phyloP scores from a whole-genome alignment of 2,888 invertebrate species.

The Esperia sulphurella region DNA sequence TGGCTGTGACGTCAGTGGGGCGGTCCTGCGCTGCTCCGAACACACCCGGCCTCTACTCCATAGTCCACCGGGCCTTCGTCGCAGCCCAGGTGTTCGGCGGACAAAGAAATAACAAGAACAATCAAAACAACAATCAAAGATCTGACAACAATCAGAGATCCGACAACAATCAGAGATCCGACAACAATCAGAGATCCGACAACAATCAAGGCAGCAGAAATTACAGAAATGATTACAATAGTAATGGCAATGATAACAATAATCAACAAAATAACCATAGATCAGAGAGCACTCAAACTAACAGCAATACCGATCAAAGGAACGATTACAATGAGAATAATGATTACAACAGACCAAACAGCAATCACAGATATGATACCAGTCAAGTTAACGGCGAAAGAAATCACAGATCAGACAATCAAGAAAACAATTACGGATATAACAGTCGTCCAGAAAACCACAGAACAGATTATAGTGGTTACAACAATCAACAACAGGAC shows the following conservation, averaged over 20 bases:
- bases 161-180: neutral
- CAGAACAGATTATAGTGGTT: neutral
- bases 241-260: neutral
- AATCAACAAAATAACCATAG: neutral
- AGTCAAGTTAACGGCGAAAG: too few relatives aligned
- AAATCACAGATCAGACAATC: too few relatives aligned
- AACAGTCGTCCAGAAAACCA: too few relatives aligned
- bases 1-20: conserved; percentile 63
- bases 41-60: conserved; percentile 63
- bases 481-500: neutral
- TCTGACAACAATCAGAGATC: neutral
- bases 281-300: neutral
- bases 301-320: neutral
- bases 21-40: conserved; percentile 57
- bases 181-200: neutral
- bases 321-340: neutral
- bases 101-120: neutral
- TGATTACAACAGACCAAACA: neutral
- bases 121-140: neutral
- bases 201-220: neutral
- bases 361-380: too few relatives aligned
- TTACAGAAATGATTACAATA: neutral
- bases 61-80: conserved; percentile 18
- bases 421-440: too few relatives aligned
- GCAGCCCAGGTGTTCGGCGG: conserved; percentile 9